Base-by-base conservation (phyloP, 2,113 vertebrate species). In the Chionis minor region DNA sequence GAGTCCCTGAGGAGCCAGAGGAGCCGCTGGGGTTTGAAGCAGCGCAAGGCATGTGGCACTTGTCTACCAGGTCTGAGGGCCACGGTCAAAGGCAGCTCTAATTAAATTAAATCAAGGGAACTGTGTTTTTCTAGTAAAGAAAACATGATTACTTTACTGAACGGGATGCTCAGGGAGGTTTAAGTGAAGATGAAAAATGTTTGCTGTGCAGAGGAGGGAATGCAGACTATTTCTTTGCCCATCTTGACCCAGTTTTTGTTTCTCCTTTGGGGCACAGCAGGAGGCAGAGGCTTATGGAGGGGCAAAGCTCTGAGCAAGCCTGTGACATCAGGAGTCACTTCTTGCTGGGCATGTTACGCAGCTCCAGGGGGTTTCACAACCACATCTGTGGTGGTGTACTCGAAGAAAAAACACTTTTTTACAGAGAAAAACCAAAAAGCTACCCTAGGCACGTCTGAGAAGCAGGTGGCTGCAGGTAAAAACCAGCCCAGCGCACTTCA, bases 381-480 rank as follows among this genome's bases (percentile, higher is more conserved):
- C 40, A 65, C 0, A 0, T 52, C 78, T 7, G 35, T 0, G 2
- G 27, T 0, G 2, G 27, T 28, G 49, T 56, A 69, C 38, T 95
- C 49, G 51, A 88, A 28, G 70, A 90, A 97, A 93, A 69, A 21
- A 3, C 12, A 4, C 22, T 61, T 61, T 84, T 74, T 73, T 96
- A 79, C 91, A 54, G 45, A 96, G 92, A 95, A 95, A 94, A 89
- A 17, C 40, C 51, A 66, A 38, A 47, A 55, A 52, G 45, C 24
- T 58, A 9, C 22, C 9, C 81, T 47, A 52, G 49, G 28, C 49
- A 24, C 24, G 3, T 54, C 49, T 58, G 78, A 62, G 38, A 62
- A 87, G 26, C 58, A 65, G 73, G 84, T 84, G 84, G 44, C 70
- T 91, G 86, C 92, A 97, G 96, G 93, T 96, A 71, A 88, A 95